Evolutionary conservation across 2,113 vertebrate species (phyloP).

Genomic region (Siniperca knerii): DNA sequence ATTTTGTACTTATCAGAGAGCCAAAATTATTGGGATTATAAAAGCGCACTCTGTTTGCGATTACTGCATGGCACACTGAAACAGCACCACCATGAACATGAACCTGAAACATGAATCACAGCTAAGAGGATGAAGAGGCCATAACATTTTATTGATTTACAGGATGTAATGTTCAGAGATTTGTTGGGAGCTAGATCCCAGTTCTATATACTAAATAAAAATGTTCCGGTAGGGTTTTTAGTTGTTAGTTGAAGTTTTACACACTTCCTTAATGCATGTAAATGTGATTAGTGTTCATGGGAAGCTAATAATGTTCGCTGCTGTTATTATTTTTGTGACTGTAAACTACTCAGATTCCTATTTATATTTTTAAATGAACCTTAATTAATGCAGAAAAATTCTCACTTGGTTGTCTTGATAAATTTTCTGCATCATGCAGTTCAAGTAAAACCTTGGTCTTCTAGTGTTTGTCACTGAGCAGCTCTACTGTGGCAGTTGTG

Average conservation of each 20-base stretch:
- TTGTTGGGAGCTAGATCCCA: slow-evolving; percentile 16
- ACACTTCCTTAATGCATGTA: slow-evolving; percentile 7
- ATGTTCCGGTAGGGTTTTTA: not conserved
- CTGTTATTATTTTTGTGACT: slow-evolving; percentile 18
- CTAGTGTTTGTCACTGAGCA: not conserved
- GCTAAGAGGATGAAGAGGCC: slow-evolving; percentile 31
- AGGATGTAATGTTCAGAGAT: slow-evolving; percentile 35
- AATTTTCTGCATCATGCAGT: not conserved
- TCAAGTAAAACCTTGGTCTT: not conserved
- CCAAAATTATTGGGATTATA: slow-evolving; percentile 67
- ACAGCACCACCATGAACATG: slow-evolving; percentile 18
- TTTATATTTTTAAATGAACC: not conserved
- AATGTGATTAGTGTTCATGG: slow-evolving; percentile 28
- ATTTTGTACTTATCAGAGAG: slow-evolving; percentile 57
- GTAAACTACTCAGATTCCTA: not conserved
- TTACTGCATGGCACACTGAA: slow-evolving; percentile 28
- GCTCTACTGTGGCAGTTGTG: not conserved
- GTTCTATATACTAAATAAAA: slow-evolving; percentile 1
- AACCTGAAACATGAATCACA: slow-evolving; percentile 56
- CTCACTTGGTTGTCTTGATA: not conserved
- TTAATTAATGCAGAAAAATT: not conserved
- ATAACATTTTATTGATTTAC: slow-evolving; percentile 52
- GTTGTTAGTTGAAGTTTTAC: slow-evolving; percentile 14
- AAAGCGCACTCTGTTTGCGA: slow-evolving; percentile 54
- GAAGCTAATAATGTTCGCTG: slow-evolving; percentile 5